phyloP scores from a whole-genome alignment of 2,888 invertebrate species.

The Nephrotoma flavescens region DNA sequence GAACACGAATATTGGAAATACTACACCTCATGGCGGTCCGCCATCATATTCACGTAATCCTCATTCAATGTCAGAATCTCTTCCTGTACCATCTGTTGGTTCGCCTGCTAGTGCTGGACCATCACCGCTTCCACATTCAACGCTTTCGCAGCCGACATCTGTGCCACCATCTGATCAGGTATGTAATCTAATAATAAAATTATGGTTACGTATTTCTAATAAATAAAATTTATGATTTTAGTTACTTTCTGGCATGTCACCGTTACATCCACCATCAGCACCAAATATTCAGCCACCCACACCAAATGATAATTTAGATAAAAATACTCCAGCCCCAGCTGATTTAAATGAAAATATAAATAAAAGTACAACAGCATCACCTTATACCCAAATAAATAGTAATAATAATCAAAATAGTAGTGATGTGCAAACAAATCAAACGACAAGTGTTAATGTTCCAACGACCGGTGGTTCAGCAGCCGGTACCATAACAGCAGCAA shows the following conservation, averaged over 20 bases:
- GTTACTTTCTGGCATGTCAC: conserved; percentile 38
- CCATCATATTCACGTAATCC: conserved; percentile 48
- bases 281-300: conserved; percentile 31
- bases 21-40: conserved; percentile 48
- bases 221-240: conserved; percentile 10
- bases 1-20: conserved; percentile 26
- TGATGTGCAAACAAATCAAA: conserved; percentile 16
- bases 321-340: conserved; percentile 32
- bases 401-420: conserved; percentile 17
- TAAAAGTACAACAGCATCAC: conserved; percentile 31
- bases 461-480: not conserved
- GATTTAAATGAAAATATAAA: conserved; percentile 27
- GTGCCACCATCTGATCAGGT: conserved; percentile 42
- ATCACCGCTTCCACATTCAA: conserved; percentile 41
- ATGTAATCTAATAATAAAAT: not conserved
- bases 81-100: conserved; percentile 38
- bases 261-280: conserved; percentile 41
- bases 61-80: conserved; percentile 25
- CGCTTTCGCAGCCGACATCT: conserved; percentile 57
- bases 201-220: not conserved
- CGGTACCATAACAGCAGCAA: conserved; percentile 35
- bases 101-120: conserved; percentile 51
- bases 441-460: not conserved
- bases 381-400: conserved; percentile 17
- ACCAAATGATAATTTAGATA: conserved; percentile 29